Evolutionary conservation across 37 sponge, comb jelly and placozoan species (phyloP).

Genomic region (Theonella swinhoei): DNA sequence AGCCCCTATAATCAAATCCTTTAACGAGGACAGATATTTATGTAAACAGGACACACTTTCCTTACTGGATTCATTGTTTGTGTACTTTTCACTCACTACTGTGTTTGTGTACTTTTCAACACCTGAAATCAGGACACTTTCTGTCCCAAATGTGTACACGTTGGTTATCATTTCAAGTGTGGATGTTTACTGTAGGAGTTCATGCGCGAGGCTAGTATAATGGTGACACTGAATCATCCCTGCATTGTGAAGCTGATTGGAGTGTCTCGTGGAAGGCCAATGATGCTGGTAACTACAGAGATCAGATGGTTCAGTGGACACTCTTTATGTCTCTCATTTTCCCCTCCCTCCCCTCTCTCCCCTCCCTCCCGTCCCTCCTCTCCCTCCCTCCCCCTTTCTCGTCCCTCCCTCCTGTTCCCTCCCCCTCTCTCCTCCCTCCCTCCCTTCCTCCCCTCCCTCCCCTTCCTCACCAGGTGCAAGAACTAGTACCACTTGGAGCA

Average conservation of each 20-base stretch:
- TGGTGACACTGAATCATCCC: slow-evolving; percentile 86
- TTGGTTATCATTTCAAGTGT: no score
- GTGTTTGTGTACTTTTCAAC: neutral
- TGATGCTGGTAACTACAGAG: slow-evolving; percentile 77
- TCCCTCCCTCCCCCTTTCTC: neutral
- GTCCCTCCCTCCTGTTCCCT: neutral
- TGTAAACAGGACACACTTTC: no score
- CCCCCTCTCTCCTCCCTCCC: neutral
- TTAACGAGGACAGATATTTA: no score
- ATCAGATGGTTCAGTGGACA: neutral
- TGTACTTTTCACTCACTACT: no score
- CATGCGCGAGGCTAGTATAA: slow-evolving; percentile 89
- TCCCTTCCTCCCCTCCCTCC: neutral
- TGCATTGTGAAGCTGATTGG: slow-evolving; percentile 95
- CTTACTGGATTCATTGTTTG: neutral
- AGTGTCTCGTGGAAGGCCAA: slow-evolving; percentile 64
- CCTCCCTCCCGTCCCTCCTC: neutral
- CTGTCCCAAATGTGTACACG: neutral
- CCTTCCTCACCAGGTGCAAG: slow-evolving; percentile 65
- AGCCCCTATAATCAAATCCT: no score
- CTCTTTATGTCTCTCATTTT: neutral
- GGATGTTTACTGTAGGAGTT: slow-evolving; percentile 74
- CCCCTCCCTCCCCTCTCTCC: neutral
- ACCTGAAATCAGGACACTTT: neutral
- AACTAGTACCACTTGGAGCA: slow-evolving; percentile 79